Percentiles rank a stretch among this genome's conserved stretches.
These are phyloP conservation scores for Diachasma alloeum DNA, from an alignment of 1,140 invertebrate species.

Conservation along the genomic window DNA sequence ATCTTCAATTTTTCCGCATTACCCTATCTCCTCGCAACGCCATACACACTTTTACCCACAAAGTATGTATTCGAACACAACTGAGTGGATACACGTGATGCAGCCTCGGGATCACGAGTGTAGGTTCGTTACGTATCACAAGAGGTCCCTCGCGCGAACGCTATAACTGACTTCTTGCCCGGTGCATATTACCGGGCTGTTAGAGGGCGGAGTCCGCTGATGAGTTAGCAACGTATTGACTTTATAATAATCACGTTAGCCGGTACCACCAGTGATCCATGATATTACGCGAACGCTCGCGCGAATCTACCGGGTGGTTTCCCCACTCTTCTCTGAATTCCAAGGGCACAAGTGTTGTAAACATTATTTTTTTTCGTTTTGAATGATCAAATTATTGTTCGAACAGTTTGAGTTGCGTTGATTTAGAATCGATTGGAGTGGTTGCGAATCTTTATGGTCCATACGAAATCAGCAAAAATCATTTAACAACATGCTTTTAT, in stretches of 20 bases:
- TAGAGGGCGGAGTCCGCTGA: slow-evolving; percentile 64
- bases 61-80: slow-evolving; percentile 6
- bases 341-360: not conserved
- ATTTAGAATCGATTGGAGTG: too few species aligned
- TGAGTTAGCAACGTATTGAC: slow-evolving; percentile 66
- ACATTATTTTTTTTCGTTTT: not conserved
- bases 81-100: slow-evolving; percentile 4
- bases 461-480: too few species aligned
- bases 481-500: too few species aligned
- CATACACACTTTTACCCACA: not conserved
- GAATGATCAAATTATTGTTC: too few species aligned
- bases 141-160: slow-evolving; percentile 15
- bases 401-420: too few species aligned
- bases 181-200: slow-evolving; percentile 64
- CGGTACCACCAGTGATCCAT: slow-evolving; percentile 47
- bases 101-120: not conserved
- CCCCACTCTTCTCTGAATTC: not conserved
- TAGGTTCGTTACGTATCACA: slow-evolving; percentile 5
- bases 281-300: slow-evolving; percentile 50
- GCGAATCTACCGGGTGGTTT: slow-evolving; percentile 44
- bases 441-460: too few species aligned
- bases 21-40: not conserved
- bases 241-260: slow-evolving; percentile 66
- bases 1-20: slow-evolving; percentile 5
- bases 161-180: slow-evolving; percentile 62